phyloP scores from a whole-genome alignment of 2,888 invertebrate genomes.

The Caenorhabditis panamensis region DNA sequence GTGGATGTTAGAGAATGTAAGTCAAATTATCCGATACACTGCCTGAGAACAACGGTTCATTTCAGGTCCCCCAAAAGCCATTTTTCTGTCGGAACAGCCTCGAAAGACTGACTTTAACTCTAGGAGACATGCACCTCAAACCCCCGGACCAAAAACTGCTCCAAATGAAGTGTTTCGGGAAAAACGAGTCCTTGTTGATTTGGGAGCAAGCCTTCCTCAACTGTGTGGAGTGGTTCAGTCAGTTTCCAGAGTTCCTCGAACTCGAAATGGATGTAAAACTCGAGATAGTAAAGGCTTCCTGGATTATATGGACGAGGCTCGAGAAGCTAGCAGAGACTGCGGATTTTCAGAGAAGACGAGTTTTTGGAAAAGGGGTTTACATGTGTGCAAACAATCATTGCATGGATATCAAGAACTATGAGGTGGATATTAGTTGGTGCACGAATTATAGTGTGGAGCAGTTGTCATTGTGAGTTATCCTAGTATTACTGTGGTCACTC shows the following conservation, averaged over 20 bases:
- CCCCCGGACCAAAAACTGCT: slow-evolving; percentile 13
- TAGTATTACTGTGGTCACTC: too few species aligned
- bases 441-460: slow-evolving; percentile 38
- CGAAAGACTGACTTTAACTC: slow-evolving; percentile 14
- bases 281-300: slow-evolving; percentile 26
- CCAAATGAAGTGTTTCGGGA: slow-evolving; percentile 13
- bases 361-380: slow-evolving; percentile 12
- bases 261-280: slow-evolving; percentile 13
- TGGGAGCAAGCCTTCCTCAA: slow-evolving; percentile 27
- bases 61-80: slow-evolving; percentile 8
- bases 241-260: slow-evolving; percentile 30
- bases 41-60: neutral
- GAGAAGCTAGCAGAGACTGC: slow-evolving; percentile 33
- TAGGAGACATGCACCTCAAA: slow-evolving; percentile 29
- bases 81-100: slow-evolving; percentile 24
- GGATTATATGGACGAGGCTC: slow-evolving; percentile 29
- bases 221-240: slow-evolving; percentile 36
- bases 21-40: neutral
- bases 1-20: slow-evolving; percentile 14
- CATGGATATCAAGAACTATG: slow-evolving; percentile 18
- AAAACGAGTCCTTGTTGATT: slow-evolving; percentile 24
- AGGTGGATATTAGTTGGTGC: slow-evolving; percentile 30
- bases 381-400: slow-evolving; percentile 24
- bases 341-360: slow-evolving; percentile 11
- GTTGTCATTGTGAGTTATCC: slow-evolving; percentile 19